phyloP scores from a whole-genome alignment of 35 echinoderm and acorn worm genomes.

The Hemicentrotus pulcherrimus region DNA sequence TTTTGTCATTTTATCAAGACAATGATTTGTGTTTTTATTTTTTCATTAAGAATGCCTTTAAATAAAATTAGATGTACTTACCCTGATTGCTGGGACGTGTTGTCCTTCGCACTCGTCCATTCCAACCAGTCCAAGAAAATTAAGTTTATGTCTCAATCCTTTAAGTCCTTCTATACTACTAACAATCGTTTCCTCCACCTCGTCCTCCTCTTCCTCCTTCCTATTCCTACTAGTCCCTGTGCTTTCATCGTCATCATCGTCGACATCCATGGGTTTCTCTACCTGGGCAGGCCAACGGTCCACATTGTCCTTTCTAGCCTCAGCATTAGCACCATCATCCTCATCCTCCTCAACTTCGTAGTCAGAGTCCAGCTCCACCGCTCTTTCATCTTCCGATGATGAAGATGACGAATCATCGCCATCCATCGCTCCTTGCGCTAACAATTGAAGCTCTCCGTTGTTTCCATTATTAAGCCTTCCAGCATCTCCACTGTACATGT shows the following conservation, averaged over 20 bases:
- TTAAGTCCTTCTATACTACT: conserved; percentile 56
- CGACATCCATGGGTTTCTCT: conserved; percentile 7
- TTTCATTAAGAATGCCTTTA: neutral
- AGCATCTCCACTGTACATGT: neutral
- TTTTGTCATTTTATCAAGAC: too few relatives aligned
- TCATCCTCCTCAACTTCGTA: conserved; percentile 28
- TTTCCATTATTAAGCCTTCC: neutral
- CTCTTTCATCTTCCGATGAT: neutral
- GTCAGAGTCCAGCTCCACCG: neutral
- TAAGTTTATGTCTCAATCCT: conserved; percentile 36
- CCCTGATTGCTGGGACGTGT: conserved; percentile 58
- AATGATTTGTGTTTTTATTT: neutral
- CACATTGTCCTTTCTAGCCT: neutral
- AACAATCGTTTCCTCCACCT: neutral
- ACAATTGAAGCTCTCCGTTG: neutral
- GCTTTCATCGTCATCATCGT: neutral
- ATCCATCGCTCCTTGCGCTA: neutral
- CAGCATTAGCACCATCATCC: neutral
- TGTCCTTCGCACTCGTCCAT: conserved; percentile 63
- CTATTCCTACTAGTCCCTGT: neutral
- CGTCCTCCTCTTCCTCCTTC: conserved; percentile 20
- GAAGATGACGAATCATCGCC: neutral
- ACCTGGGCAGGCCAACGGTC: neutral
- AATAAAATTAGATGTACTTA: neutral
- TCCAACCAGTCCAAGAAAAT: conserved; percentile 54